phyloP scores from a whole-genome alignment of 2,888 invertebrate genomes.

The Bombyx huttoni region DNA sequence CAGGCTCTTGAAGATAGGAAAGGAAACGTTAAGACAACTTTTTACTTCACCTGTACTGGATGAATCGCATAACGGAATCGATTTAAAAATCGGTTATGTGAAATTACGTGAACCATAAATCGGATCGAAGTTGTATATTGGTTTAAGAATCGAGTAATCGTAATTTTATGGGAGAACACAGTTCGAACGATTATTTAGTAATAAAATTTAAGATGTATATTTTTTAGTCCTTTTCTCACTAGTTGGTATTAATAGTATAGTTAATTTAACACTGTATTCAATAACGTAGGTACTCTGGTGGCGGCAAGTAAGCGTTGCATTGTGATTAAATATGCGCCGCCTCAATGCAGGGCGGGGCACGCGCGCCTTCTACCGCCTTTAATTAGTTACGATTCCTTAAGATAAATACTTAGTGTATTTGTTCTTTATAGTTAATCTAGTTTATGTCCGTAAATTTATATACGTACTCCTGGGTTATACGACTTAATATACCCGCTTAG shows the following conservation, averaged over 20 bases:
- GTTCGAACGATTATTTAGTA: not conserved
- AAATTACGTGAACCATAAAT: constrained; percentile 14
- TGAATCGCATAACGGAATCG: constrained; percentile 9
- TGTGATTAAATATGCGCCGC: not conserved
- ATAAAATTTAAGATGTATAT: too few relatives aligned
- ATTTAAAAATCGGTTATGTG: constrained; percentile 30
- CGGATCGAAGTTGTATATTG: not conserved
- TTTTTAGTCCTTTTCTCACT: too few relatives aligned
- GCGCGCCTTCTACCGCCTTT: constrained; percentile 8
- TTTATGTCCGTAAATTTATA: not conserved
- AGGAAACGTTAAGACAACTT: constrained; percentile 28
- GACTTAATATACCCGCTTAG: too few relatives aligned
- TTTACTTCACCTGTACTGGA: constrained; percentile 33
- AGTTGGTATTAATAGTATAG: not conserved
- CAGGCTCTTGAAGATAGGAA: constrained; percentile 19
- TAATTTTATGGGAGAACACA: not conserved
- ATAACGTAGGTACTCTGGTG: not conserved
- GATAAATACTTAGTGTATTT: not conserved
- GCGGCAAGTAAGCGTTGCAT: constrained; percentile 1
- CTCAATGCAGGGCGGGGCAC: constrained; percentile 7
- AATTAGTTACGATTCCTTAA: constrained; percentile 10
- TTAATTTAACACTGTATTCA: not conserved
- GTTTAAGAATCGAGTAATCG: not conserved
- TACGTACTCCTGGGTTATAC: not conserved
- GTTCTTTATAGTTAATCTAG: not conserved